phyloP scores from a whole-genome alignment of 2,888 invertebrate species.

The Mycalesis mineus region DNA sequence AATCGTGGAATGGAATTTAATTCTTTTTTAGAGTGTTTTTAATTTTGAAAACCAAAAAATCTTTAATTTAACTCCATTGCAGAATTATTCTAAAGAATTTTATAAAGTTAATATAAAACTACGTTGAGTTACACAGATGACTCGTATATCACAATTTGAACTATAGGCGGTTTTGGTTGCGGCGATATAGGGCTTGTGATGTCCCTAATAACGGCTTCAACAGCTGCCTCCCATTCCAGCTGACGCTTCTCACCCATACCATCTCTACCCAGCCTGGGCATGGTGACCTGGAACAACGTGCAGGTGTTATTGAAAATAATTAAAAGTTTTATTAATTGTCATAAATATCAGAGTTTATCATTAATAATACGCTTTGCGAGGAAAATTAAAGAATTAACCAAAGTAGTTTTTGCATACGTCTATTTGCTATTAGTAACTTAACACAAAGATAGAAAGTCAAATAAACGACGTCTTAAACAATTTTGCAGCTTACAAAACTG shows the following conservation, averaged over 20 bases:
- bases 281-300: constrained; percentile 79
- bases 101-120: background rate
- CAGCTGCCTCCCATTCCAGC: constrained; percentile 85
- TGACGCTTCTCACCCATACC: constrained; percentile 74
- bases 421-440: no score
- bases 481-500: no score
- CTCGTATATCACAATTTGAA: constrained; percentile 92
- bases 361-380: no score
- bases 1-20: no score
- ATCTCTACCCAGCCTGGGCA: constrained; percentile 81
- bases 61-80: background rate
- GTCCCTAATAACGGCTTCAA: constrained; percentile 86
- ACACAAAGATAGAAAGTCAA: no score
- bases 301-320: background rate
- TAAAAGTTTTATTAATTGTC: no score
- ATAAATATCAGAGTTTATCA: no score
- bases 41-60: no score
- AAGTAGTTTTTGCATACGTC: no score
- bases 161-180: constrained; percentile 77
- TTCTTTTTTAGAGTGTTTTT: no score
- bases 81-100: background rate
- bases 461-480: no score
- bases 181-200: constrained; percentile 81
- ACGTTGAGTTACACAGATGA: constrained; percentile 83
- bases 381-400: no score